phyloP scores from a whole-genome alignment of 2,888 invertebrate genomes.

The Trilocha varians region DNA sequence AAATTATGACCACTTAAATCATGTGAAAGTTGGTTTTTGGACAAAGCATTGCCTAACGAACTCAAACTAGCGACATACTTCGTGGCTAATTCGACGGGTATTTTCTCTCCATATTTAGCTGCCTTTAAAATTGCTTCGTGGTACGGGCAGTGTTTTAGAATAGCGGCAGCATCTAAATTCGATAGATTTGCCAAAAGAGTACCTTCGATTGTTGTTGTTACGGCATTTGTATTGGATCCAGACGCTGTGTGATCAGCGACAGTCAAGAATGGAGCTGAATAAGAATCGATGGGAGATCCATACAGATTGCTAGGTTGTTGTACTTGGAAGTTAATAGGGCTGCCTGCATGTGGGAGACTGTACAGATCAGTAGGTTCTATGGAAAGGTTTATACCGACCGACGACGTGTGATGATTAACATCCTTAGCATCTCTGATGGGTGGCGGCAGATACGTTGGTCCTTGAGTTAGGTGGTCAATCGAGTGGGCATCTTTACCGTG shows the following conservation, averaged over 20 bases:
- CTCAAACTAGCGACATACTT: constrained; percentile 70
- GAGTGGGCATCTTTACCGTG: constrained; percentile 76
- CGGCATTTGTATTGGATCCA: constrained; percentile 46
- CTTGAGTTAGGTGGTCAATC: constrained; percentile 64
- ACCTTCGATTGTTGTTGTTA: constrained; percentile 58
- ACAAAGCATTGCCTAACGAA: constrained; percentile 63
- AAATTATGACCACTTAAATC: constrained; percentile 37
- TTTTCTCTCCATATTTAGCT: constrained; percentile 49
- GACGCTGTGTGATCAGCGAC: constrained; percentile 68
- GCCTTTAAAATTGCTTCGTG: constrained; percentile 67
- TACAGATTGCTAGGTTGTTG: constrained; percentile 42
- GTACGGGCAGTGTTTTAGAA: constrained; percentile 65
- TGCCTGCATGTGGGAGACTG: constrained; percentile 63
- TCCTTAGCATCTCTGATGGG: constrained; percentile 75
- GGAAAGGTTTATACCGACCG: constrained; percentile 41
- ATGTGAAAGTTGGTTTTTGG: constrained; percentile 57
- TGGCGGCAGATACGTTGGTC: constrained; percentile 76
- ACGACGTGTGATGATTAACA: constrained; percentile 34
- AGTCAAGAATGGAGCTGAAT: constrained; percentile 62
- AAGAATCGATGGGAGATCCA: constrained; percentile 66
- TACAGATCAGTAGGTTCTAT: constrained; percentile 67
- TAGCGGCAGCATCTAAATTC: constrained; percentile 57
- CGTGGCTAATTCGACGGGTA: constrained; percentile 63
- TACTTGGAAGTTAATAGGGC: constrained; percentile 61
- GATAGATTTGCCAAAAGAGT: constrained; percentile 48